phyloP scores from a whole-genome alignment of 1,140 invertebrate species.

The Aphidius ervi region DNA sequence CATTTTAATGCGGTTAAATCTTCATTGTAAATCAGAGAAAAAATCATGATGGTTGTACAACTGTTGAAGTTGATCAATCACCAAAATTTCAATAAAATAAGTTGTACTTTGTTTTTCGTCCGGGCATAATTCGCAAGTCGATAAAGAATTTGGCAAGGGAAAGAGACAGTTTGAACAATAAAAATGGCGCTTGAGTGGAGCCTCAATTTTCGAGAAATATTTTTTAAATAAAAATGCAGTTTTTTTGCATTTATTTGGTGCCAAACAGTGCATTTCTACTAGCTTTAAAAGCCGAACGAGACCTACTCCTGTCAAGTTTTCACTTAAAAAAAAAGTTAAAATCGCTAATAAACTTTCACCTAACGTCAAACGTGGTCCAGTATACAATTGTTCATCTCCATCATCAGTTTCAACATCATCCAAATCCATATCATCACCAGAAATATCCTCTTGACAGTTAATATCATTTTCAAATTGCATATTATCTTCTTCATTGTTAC shows the following conservation, averaged over 20 bases:
- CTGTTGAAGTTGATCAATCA: conserved; percentile 1
- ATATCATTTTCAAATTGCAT: too few relatives aligned
- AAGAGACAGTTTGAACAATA: conserved; percentile 15
- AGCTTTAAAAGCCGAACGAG: conserved; percentile 7
- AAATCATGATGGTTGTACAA: conserved; percentile 11
- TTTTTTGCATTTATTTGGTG: conserved; percentile 9
- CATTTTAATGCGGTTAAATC: neutral
- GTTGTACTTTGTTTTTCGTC: neutral
- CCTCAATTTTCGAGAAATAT: conserved; percentile 14
- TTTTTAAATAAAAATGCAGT: conserved; percentile 15
- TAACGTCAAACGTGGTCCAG: conserved; percentile 8
- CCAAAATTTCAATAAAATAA: conserved; percentile 19
- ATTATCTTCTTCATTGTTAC: too few relatives aligned
- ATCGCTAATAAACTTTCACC: conserved; percentile 15
- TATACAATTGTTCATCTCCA: conserved; percentile 15
- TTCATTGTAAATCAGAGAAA: neutral
- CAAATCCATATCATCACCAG: too few relatives aligned
- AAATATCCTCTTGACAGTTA: too few relatives aligned
- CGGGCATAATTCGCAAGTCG: neutral
- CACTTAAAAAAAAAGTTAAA: conserved; percentile 11
- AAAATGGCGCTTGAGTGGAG: conserved; percentile 8
- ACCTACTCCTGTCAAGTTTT: conserved; percentile 13
- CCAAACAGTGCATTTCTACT: conserved; percentile 4
- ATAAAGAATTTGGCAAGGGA: neutral
- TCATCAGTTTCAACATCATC: neutral